Conservation (phyloP, 1,140 invertebrate genomes). For the Polyergus mexicanus region DNA sequence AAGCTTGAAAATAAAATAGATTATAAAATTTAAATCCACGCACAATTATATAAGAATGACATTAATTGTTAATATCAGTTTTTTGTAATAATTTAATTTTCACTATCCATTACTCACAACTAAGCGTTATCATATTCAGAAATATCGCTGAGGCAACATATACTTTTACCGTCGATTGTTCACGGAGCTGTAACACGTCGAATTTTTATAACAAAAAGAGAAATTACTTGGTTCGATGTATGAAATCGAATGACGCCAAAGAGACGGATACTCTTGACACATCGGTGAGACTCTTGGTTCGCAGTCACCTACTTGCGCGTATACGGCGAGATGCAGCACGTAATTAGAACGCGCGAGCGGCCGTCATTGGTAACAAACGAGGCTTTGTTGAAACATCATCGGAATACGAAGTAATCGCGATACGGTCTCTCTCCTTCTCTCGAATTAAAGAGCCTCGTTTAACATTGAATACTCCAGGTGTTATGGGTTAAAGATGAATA, state of each 20-base stretch:
- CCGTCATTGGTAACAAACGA: constrained; percentile 72
- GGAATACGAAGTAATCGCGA: constrained; percentile 61
- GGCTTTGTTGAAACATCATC: constrained; percentile 69
- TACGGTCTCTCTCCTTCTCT: neutral
- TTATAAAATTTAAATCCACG: neutral
- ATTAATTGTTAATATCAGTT: neutral
- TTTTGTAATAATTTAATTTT: constrained; percentile 7
- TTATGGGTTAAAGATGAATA: constrained; percentile 9
- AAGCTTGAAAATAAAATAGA: neutral
- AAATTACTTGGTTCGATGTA: neutral
- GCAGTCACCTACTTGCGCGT: constrained; percentile 65
- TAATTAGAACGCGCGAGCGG: constrained; percentile 68
- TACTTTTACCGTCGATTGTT: constrained; percentile 20
- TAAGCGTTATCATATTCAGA: neutral
- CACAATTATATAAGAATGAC: neutral
- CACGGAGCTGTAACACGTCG: constrained; percentile 3
- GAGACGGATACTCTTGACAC: constrained; percentile 19
- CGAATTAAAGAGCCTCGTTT: constrained; percentile 60
- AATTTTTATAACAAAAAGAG: neutral
- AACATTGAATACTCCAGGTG: constrained; percentile 67
- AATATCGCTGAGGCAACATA: neutral
- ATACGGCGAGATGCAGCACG: constrained; percentile 31
- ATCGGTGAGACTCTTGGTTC: neutral
- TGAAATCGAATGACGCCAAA: constrained; percentile 32
- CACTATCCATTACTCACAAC: neutral